Percentiles rank a stretch among this genome's conserved stretches.
These are phyloP conservation scores for Stenodera caucasica DNA, from an alignment of 2,888 invertebrate species.

Conservation along the genomic window DNA sequence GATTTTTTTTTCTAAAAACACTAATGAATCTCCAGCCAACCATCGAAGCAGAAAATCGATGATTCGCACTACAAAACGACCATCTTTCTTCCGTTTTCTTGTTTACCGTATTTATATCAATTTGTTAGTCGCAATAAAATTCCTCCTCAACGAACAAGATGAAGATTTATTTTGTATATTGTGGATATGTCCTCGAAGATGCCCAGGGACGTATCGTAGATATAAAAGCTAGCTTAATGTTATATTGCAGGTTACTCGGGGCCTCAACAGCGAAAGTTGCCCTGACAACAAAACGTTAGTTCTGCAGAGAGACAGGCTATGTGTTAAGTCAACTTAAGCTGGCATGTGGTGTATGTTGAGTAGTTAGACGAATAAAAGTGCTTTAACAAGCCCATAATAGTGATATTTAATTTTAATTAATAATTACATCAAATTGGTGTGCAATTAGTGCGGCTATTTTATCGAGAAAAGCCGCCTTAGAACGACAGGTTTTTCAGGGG, in stretches of 20 bases:
- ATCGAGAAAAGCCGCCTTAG: background rate
- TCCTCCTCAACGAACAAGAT: background rate
- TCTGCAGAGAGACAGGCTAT: conserved; percentile 17
- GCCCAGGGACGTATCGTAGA: conserved; percentile 27
- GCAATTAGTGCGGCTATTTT: conserved; percentile 1
- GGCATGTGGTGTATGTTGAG: conserved; percentile 24
- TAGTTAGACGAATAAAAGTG: background rate
- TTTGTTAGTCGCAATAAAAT: too few species aligned
- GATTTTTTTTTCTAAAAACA: too few species aligned
- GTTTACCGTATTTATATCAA: too few species aligned
- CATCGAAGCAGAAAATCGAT: background rate
- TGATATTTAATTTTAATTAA: background rate
- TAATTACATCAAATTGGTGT: background rate
- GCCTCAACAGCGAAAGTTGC: conserved; percentile 41
- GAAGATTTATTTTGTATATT: background rate
- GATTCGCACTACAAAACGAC: background rate
- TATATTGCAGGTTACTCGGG: conserved; percentile 43
- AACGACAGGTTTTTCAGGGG: background rate
- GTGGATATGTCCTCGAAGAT: conserved; percentile 9
- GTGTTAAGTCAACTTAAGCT: conserved; percentile 13
- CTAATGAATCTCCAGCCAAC: background rate
- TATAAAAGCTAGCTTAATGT: conserved; percentile 43
- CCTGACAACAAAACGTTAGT: conserved; percentile 22
- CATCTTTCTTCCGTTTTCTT: too few species aligned
- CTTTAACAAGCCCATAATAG: background rate